Conservation (phyloP, 2,797 vertebrate species). For the Phaenicophaeus curvirostris region DNA sequence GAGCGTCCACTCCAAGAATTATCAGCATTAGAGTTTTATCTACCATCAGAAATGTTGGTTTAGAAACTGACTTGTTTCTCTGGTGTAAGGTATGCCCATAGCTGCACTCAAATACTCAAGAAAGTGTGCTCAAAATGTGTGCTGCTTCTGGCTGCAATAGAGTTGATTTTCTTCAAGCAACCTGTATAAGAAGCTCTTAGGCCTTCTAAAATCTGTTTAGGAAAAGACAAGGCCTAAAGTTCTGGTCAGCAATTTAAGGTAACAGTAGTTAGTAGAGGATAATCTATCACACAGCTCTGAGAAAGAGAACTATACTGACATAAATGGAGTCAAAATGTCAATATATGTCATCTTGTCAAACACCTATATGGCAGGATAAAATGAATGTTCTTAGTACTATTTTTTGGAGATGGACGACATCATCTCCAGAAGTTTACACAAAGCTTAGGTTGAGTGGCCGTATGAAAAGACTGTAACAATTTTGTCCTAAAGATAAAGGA, state of each 20-base stretch:
- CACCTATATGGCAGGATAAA: not conserved
- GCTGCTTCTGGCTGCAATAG: not conserved
- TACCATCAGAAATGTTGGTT: not conserved
- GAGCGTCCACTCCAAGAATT: not conserved
- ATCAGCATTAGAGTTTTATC: not conserved
- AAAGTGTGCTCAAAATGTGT: not conserved
- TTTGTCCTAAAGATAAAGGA: not conserved
- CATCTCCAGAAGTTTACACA: not conserved
- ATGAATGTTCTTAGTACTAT: accelerated
- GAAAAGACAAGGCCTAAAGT: not conserved
- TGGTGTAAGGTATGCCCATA: not conserved
- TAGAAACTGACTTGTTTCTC: not conserved
- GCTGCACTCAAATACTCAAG: not conserved
- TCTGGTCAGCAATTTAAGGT: not conserved
- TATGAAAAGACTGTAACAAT: not conserved
- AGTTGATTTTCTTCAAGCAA: not conserved
- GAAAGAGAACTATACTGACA: not conserved
- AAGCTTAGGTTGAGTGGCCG: not conserved
- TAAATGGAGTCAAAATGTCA: not conserved
- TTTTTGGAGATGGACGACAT: not conserved
- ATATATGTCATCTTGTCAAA: not conserved
- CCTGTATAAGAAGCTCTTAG: not conserved
- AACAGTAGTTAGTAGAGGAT: not conserved
- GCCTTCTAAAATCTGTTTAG: not conserved
- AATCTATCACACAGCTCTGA: not conserved